These are phyloP conservation scores for Caenorhabditis sinica DNA, from an alignment of 2,888 invertebrate genomes.

Conservation along the genomic window DNA sequence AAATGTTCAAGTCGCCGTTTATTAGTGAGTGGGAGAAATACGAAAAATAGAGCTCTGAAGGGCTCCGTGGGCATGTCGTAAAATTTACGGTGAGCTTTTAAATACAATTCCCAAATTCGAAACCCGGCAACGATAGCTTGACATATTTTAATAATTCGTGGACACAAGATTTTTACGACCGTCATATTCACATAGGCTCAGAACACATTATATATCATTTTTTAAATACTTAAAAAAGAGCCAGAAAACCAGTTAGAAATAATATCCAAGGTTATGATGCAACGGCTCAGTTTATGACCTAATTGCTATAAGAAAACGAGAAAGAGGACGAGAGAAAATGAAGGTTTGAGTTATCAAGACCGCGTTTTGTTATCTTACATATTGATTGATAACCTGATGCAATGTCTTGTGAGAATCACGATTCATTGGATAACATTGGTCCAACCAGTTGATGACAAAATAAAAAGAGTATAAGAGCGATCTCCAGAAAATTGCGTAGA, in stretches of 20 bases:
- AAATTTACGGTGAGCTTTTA: conserved; percentile 50
- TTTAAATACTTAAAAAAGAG: not conserved
- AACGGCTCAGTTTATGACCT: not conserved
- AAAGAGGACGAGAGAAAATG: conserved; percentile 1
- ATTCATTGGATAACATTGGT: conserved; percentile 40
- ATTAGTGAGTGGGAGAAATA: conserved; percentile 14
- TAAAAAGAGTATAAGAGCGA: not conserved
- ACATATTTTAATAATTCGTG: conserved; percentile 25
- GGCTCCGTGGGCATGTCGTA: conserved; percentile 29
- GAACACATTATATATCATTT: not conserved
- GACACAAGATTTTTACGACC: conserved; percentile 25
- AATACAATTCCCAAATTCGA: conserved; percentile 37
- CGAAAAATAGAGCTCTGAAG: conserved; percentile 15
- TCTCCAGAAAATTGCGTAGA: conserved; percentile 29
- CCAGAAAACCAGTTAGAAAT: not conserved
- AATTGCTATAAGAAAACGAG: not conserved
- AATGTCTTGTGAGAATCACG: conserved; percentile 32
- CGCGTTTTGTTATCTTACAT: conserved; percentile 4
- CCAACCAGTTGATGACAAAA: conserved; percentile 37
- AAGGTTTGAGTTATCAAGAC: conserved; percentile 28
- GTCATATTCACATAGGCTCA: not conserved
- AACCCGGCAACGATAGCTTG: not conserved
- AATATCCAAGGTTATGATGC: too few species aligned
- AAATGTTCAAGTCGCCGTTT: conserved; percentile 2
- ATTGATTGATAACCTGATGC: conserved; percentile 56